These are phyloP conservation scores for Lydus trimaculatus DNA, from an alignment of 2,888 invertebrate species.

Conservation along the genomic window DNA sequence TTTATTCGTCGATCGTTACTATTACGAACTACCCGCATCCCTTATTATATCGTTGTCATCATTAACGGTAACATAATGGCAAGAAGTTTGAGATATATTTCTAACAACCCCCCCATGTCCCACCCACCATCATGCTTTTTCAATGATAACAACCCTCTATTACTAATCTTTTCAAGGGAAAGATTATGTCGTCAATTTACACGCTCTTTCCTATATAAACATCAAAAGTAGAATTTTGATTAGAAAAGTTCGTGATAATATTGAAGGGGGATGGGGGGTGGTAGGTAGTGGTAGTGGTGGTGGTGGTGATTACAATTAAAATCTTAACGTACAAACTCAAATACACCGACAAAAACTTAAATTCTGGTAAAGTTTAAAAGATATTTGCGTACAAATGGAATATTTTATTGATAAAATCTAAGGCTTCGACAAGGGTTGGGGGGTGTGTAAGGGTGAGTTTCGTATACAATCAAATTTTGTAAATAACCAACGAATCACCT, in stretches of 20 bases:
- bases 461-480: too few relatives aligned
- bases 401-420: constrained; percentile 26
- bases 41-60: background rate
- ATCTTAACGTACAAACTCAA: constrained; percentile 29
- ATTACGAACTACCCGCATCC: background rate
- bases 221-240: constrained; percentile 3
- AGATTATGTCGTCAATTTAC: constrained; percentile 1
- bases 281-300: background rate
- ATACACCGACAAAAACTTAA: constrained; percentile 15
- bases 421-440: constrained; percentile 15
- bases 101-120: too few relatives aligned
- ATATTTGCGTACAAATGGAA: constrained; percentile 41
- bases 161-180: background rate
- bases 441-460: too few relatives aligned
- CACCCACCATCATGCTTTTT: background rate
- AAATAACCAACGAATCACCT: too few relatives aligned
- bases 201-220: background rate
- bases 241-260: background rate
- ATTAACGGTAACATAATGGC: background rate
- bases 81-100: background rate
- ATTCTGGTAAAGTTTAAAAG: constrained; percentile 25
- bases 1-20: background rate
- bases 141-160: background rate
- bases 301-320: constrained; percentile 29
- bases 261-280: background rate